Percentiles rank a stretch among this genome's conserved stretches.
Evolutionary conservation across 2,797 vertebrate genomes (phyloP).

Genomic region (Distichodus sexfasciatus): DNA sequence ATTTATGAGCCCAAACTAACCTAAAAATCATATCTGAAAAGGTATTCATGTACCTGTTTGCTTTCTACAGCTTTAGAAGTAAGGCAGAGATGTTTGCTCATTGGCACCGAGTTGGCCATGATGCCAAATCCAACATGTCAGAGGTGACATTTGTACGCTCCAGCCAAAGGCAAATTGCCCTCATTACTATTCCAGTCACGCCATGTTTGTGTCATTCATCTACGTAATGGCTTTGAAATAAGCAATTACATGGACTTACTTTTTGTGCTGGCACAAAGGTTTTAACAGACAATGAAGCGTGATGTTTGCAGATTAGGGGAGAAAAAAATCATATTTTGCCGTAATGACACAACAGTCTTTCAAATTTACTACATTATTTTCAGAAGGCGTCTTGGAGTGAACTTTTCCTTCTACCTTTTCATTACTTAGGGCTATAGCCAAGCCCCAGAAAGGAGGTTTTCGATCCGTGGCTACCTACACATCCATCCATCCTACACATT

Average conservation of each 20-base stretch:
- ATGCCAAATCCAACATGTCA: background rate
- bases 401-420: too few species aligned
- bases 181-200: constrained; percentile 38
- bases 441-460: too few species aligned
- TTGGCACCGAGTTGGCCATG: background rate
- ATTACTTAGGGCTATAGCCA: too few species aligned
- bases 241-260: constrained; percentile 40
- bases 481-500: too few species aligned
- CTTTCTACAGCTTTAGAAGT: background rate
- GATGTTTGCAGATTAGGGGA: background rate
- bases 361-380: too few species aligned
- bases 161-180: constrained; percentile 17
- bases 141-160: constrained; percentile 22
- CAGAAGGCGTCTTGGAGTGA: too few species aligned
- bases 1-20: too few species aligned
- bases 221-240: constrained; percentile 44
- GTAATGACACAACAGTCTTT: too few species aligned
- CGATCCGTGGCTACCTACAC: too few species aligned
- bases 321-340: too few species aligned
- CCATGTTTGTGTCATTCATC: constrained; percentile 35
- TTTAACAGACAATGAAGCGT: background rate
- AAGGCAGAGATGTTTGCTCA: constrained; percentile 1
- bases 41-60: constrained; percentile 32
- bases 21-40: too few species aligned
- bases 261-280: constrained; percentile 4